Evolutionary conservation across 1,140 invertebrate species (phyloP).

Genomic region (Homalodisca vitripennis): DNA sequence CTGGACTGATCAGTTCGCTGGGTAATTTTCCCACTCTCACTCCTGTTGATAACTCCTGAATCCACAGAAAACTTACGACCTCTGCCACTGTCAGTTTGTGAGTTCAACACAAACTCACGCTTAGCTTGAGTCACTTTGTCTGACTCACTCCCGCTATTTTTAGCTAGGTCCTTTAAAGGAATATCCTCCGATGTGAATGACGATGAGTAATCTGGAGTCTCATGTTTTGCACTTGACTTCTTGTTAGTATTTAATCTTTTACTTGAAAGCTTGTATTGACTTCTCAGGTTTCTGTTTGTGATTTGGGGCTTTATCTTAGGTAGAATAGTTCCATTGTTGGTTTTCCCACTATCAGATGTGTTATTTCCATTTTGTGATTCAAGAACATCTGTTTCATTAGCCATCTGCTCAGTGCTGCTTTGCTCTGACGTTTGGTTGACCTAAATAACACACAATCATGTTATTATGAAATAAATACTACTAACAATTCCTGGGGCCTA

Average conservation of each 20-base stretch:
- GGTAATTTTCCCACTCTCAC: slow-evolving; percentile 15
- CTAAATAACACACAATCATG: too few relatives aligned
- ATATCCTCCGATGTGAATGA: slow-evolving; percentile 1
- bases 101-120: neutral
- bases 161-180: neutral
- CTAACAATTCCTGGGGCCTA: too few relatives aligned
- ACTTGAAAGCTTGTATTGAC: slow-evolving; percentile 16
- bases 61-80: slow-evolving; percentile 7
- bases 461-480: too few relatives aligned
- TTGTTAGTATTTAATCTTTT: neutral
- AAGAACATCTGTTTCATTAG: slow-evolving; percentile 5
- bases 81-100: neutral
- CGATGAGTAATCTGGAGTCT: slow-evolving; percentile 17
- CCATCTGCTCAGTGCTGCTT: slow-evolving; percentile 12
- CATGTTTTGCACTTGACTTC: neutral
- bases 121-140: slow-evolving; percentile 6
- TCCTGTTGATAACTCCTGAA: slow-evolving; percentile 11
- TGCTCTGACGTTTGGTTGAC: too few relatives aligned
- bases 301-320: slow-evolving; percentile 23
- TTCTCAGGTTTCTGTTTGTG: neutral
- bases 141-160: slow-evolving; percentile 6
- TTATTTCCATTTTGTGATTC: slow-evolving; percentile 14
- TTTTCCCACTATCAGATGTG: neutral
- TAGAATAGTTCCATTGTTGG: neutral
- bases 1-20: slow-evolving; percentile 9